These are phyloP conservation scores for Cheirogaleus medius DNA, from an alignment of 2,113 vertebrate genomes.

Conservation along the genomic window DNA sequence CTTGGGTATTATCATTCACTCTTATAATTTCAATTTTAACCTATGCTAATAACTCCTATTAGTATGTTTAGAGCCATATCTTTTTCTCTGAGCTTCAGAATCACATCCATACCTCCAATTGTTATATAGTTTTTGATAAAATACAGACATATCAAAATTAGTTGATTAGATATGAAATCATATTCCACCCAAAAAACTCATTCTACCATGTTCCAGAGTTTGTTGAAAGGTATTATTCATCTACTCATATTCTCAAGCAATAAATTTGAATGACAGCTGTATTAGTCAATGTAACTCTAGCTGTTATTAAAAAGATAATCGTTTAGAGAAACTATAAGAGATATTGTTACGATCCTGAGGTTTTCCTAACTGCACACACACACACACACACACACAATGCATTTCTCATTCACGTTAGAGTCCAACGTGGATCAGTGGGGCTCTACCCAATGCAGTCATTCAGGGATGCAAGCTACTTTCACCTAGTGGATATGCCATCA, in stretches of 20 bases:
- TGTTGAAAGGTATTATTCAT: neutral
- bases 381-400: no score
- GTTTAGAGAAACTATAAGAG: no score
- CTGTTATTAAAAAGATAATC: neutral
- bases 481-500: neutral
- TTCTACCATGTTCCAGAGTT: neutral
- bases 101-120: neutral
- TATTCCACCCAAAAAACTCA: neutral
- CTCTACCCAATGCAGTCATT: neutral
- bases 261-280: neutral
- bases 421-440: neutral
- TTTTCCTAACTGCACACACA: no score
- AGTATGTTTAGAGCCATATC: neutral
- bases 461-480: neutral
- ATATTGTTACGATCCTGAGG: no score
- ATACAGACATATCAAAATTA: neutral
- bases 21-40: neutral
- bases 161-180: neutral
- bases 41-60: neutral
- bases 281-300: neutral
- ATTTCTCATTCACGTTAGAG: neutral
- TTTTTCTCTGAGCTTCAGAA: neutral
- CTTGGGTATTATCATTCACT: neutral
- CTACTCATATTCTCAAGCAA: neutral
- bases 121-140: neutral